These are phyloP conservation scores for Anas bernieri DNA, from an alignment of 2,797 vertebrate species.

Conservation along the genomic window DNA sequence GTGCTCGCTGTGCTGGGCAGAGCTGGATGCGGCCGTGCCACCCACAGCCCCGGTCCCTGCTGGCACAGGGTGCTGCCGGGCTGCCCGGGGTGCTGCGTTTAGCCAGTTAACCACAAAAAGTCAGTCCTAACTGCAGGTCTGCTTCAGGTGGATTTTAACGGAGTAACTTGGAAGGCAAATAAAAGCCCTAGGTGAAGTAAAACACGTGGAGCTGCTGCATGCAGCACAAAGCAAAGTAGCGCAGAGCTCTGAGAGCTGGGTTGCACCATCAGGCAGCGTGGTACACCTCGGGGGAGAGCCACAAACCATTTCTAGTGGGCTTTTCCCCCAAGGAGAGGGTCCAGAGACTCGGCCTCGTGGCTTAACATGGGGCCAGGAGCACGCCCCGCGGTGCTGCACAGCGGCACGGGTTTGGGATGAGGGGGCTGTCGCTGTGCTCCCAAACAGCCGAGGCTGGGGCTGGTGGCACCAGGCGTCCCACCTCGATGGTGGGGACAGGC, in stretches of 20 bases:
- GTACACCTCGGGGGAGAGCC: not conserved
- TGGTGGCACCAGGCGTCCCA: too few species aligned
- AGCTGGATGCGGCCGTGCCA: accelerated
- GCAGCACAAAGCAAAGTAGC: not conserved
- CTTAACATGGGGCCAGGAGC: too few species aligned
- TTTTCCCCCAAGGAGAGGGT: accelerated
- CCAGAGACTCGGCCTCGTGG: accelerated
- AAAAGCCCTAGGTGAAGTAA: not conserved
- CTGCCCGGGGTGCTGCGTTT: not conserved
- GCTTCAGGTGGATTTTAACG: not conserved
- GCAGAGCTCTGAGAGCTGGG: not conserved
- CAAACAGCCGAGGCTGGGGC: not conserved
- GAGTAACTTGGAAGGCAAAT: slow-evolving; percentile 32
- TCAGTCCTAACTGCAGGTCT: not conserved
- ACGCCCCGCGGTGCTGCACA: too few species aligned
- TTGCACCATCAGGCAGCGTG: not conserved
- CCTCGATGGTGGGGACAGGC: too few species aligned
- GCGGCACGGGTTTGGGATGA: not conserved
- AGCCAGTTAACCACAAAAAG: slow-evolving; percentile 1
- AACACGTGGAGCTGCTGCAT: not conserved
- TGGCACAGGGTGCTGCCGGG: not conserved
- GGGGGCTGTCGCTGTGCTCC: not conserved
- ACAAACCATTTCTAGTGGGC: accelerated
- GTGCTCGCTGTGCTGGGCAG: not conserved
- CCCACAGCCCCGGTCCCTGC: not conserved